These are phyloP conservation scores for Silurus aristotelis DNA, from an alignment of 2,797 vertebrate species.

Conservation along the genomic window DNA sequence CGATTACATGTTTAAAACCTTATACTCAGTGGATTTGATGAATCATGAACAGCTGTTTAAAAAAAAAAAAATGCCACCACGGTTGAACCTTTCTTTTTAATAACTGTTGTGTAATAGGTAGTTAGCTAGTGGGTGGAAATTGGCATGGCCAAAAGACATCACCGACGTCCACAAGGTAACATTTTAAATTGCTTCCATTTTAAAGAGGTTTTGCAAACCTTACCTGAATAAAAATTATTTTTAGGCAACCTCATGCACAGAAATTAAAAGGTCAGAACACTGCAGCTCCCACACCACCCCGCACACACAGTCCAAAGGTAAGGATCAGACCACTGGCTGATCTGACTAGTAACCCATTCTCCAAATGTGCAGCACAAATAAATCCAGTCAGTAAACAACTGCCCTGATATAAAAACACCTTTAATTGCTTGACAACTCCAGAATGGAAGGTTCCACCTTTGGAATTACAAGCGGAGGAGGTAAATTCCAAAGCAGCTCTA, in stretches of 20 bases:
- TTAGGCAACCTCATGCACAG: background rate
- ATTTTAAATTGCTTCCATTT: background rate
- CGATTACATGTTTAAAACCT: background rate
- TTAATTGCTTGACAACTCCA: constrained; percentile 10
- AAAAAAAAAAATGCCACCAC: background rate
- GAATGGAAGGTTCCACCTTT: background rate
- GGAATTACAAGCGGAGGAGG: constrained; percentile 27
- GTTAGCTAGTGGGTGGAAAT: background rate
- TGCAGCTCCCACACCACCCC: background rate
- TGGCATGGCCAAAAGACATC: background rate
- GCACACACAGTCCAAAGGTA: constrained; percentile 48
- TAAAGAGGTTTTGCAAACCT: background rate
- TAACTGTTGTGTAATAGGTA: background rate
- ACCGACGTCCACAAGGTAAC: background rate
- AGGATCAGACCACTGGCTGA: constrained; percentile 30
- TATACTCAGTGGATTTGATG: background rate
- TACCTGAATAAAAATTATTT: background rate
- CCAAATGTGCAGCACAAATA: constrained; percentile 6
- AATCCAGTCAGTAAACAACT: constrained; percentile 11
- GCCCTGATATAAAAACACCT: background rate
- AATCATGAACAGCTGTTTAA: background rate
- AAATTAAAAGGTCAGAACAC: constrained; percentile 16
- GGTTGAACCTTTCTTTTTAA: background rate
- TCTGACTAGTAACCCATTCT: constrained; percentile 29
- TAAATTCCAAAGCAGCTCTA: constrained; percentile 33